A percentile compares a stretch with the other conserved stretches of the same genome.
phyloP scores from a whole-genome alignment of 1,140 invertebrate genomes.

The Drosophila athabasca region DNA sequence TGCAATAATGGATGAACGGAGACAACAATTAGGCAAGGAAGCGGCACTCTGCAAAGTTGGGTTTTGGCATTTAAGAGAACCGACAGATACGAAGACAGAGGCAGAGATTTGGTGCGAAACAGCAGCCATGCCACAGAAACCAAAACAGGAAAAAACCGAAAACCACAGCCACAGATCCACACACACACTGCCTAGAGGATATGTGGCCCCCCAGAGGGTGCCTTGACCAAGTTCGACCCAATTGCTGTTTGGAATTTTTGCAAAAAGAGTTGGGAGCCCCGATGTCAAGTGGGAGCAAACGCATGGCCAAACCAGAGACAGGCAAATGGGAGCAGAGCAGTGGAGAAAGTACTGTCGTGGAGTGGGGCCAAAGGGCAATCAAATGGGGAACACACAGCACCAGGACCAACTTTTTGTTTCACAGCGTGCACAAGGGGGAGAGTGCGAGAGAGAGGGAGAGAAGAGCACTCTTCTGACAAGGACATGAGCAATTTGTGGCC shows the following conservation, averaged over 20 bases:
- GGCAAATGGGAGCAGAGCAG: too few species aligned
- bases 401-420: conserved; percentile 1
- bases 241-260: conserved; percentile 42
- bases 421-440: neutral
- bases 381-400: neutral
- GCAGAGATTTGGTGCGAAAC: too few species aligned
- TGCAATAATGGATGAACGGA: too few species aligned
- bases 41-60: too few species aligned
- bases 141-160: conserved; percentile 2
- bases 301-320: neutral
- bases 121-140: too few species aligned
- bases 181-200: too few species aligned
- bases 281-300: conserved; percentile 25
- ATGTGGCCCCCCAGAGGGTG: neutral
- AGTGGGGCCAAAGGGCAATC: conserved; percentile 9
- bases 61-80: too few species aligned
- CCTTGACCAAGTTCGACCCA: conserved; percentile 40
- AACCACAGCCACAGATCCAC: neutral
- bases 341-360: too few species aligned
- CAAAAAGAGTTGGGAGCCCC: conserved; percentile 34
- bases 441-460: neutral
- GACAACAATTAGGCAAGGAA: too few species aligned
- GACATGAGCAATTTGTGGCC: conserved; percentile 57
- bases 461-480: conserved; percentile 13
- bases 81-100: too few species aligned